Evolutionary conservation across 2,113 vertebrate species (phyloP), one percentile per base, ranked within the genome.

Genomic region (Nyctibius bracteatus): DNA sequence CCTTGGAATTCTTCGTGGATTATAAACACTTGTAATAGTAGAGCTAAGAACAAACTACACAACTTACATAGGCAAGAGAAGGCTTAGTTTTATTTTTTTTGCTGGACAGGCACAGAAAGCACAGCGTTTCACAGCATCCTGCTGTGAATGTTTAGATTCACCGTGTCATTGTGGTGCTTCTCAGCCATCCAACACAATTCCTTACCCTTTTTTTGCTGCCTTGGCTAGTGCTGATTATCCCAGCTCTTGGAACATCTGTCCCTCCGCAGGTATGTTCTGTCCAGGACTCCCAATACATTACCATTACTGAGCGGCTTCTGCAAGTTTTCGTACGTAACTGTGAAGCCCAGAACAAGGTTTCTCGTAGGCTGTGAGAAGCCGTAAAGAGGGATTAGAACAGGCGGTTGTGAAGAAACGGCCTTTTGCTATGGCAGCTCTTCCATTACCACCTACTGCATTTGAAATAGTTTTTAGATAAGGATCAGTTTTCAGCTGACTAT

Each of bases 1-100:
- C 70, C 88, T 91, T 90, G 93, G 81, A 95, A 82, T 89, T 97
- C 81, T 93, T 93, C 84, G 68, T 14, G 59, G 94, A 96, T 85
- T 96, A 95, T 96, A 82, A 96, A 94, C 87, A 82, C 71, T 93
- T 77, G 66, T 23, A 89, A 86, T 84, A 92, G 75, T 88, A 93
- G 95, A 88, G 85, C 84, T 75, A 78, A 91, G 88, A 92, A 95
- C 78, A 89, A 96, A 82, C 94, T 89, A 90, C 73, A 65, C 35
- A 91, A 90, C 52, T 90, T 92, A 82, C 12, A 52, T 22, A 94
- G 73, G 84, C 81, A 90, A 90, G 74, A 96, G 78, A 95, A 88
- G 49, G 85, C 74, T 85, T 82, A 10, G 22, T 35, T 86, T 49
- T 31, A 2, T 57, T 23, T 58, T 37, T 71, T 92, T 81, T 74